These are phyloP conservation scores for Columbina picui DNA, from an alignment of 2,113 vertebrate genomes.

Conservation along the genomic window DNA sequence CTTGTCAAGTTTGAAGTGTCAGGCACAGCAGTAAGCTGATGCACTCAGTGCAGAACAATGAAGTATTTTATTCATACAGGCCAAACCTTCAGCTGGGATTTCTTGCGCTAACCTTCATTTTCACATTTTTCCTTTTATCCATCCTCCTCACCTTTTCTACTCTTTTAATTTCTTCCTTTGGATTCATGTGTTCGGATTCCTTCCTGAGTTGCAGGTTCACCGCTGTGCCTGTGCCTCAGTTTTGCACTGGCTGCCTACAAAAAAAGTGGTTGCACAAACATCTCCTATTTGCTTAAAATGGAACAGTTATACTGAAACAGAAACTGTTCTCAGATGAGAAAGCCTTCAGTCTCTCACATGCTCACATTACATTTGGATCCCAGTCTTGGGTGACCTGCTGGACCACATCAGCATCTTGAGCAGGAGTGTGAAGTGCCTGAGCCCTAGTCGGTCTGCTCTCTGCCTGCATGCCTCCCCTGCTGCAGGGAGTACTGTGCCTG, in stretches of 20 bases:
- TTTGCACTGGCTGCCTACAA: neutral
- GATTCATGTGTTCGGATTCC: neutral
- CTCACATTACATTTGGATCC: neutral
- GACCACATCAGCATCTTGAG: neutral
- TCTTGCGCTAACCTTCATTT: neutral
- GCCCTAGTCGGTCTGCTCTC: accelerated
- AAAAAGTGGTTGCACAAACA: neutral
- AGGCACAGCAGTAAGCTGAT: neutral
- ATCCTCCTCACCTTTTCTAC: neutral
- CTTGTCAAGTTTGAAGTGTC: neutral
- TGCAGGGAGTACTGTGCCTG: neutral
- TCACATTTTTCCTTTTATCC: neutral
- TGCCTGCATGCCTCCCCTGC: neutral
- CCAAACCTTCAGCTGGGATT: neutral
- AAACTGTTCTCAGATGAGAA: neutral
- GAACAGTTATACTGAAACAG: neutral
- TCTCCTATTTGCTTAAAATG: neutral
- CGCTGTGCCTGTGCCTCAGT: neutral
- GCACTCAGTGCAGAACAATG: neutral
- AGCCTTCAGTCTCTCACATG: neutral
- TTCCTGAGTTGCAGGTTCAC: neutral
- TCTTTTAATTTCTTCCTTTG: neutral
- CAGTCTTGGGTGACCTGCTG: neutral
- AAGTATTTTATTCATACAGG: neutral
- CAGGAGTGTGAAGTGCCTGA: neutral